Evolutionary conservation across 2,888 invertebrate species (phyloP), one percentile per base, ranked within the genome.

Genomic region (Xestia ashworthii): DNA sequence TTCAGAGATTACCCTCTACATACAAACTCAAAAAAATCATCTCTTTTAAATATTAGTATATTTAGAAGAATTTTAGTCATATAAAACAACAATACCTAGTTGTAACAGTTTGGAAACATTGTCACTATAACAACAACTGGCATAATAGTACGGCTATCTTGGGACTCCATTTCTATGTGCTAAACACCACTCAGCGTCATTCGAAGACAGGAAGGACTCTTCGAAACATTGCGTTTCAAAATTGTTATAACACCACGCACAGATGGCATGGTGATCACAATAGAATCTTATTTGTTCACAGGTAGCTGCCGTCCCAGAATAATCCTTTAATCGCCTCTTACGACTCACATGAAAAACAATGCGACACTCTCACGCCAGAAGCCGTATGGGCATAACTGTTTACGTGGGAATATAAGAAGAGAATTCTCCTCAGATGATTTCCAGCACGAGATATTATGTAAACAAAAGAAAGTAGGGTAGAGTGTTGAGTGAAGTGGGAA

Each of bases 321-420:
- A 85, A 84, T 76, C 76, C 83, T 68, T 72, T 76, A 76, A 82
- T 82, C 65, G 44, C n/a, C 50, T 38, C 71, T 79, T 82, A 85
- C 65, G 76, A 84, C 76, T 66, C 71, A 46, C 74, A 82, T 84
- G 68, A 84, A 85, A 84, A 82, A 74, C 80, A 84, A 84, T 76
- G 79, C 69, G 58, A 71, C 66, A 76, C 71, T 76, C 44, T 25
- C 44, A 60, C 25, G 53, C 68, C 64, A 68, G 71, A 73, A 79
- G 38, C 58, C 74, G 48, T 71, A 65, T 16, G 32, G 25, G 22
- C 22, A 76, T 72, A 74, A 79, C 69, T 74, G 82, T 76, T 84
- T 76, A 76, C 74, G 85, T 68, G 67, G 25, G 55, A 72, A 70
- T 81, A 72, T 32, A 84, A 70, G 70, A 84, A 64, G 41, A 70